phyloP scores from a whole-genome alignment of 2,888 invertebrate species.

The Diadromus collaris region DNA sequence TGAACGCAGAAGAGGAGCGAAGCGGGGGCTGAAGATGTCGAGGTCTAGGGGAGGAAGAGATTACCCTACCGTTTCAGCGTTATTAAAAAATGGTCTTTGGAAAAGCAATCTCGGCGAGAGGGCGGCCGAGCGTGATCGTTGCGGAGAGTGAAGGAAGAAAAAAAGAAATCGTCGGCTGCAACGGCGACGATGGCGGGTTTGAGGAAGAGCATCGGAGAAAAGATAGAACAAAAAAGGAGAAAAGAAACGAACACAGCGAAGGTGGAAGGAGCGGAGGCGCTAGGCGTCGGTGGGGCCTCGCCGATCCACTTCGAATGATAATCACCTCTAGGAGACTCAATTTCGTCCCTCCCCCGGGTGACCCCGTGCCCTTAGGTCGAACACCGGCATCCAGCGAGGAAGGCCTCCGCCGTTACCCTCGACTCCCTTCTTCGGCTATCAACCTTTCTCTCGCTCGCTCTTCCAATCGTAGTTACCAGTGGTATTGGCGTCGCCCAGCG shows the following conservation, averaged over 20 bases:
- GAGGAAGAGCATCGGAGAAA: slow-evolving; percentile 22
- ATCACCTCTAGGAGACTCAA: slow-evolving; percentile 77
- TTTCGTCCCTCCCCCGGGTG: slow-evolving; percentile 68
- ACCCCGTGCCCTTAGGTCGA: slow-evolving; percentile 57
- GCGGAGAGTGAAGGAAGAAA: slow-evolving; percentile 41
- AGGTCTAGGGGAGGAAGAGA: slow-evolving; percentile 64
- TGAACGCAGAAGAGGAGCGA: slow-evolving; percentile 35
- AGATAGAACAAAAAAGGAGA: slow-evolving; percentile 53
- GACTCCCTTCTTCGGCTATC: slow-evolving; percentile 62
- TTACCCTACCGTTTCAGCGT: slow-evolving; percentile 63
- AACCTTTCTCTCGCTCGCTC: slow-evolving; percentile 52
- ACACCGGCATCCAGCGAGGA: slow-evolving; percentile 55
- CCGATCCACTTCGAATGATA: slow-evolving; percentile 77
- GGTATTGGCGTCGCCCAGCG: slow-evolving; percentile 44
- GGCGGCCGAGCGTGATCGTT: slow-evolving; percentile 63
- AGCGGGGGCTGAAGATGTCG: slow-evolving; percentile 32
- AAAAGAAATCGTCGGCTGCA: slow-evolving; percentile 43
- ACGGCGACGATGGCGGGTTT: slow-evolving; percentile 5
- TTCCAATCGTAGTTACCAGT: slow-evolving; percentile 49
- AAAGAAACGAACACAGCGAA: slow-evolving; percentile 61
- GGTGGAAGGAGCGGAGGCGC: slow-evolving; percentile 63
- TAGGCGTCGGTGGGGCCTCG: slow-evolving; percentile 53
- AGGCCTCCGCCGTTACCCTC: slow-evolving; percentile 64
- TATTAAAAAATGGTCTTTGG: slow-evolving; percentile 74
- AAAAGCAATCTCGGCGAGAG: slow-evolving; percentile 72